These are phyloP conservation scores for Strix uralensis DNA, from an alignment of 2,113 vertebrate genomes.

Conservation along the genomic window DNA sequence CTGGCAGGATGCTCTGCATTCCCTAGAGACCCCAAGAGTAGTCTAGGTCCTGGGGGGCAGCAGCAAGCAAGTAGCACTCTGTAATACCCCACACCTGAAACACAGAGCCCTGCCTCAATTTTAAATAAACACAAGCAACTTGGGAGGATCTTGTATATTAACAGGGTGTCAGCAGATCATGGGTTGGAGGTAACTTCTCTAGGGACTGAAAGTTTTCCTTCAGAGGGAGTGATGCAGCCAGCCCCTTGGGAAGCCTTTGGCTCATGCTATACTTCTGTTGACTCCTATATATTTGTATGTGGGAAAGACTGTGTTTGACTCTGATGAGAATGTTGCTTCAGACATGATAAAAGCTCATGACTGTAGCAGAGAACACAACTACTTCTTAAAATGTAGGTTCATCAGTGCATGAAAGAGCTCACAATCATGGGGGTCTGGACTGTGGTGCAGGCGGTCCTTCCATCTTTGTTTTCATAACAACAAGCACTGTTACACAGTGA, in stretches of 20 bases:
- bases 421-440: accelerated
- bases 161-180: not conserved
- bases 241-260: not conserved
- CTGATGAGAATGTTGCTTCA: not conserved
- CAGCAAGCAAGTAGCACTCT: not conserved
- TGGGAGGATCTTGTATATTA: not conserved
- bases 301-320: not conserved
- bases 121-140: not conserved
- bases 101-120: not conserved
- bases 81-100: not conserved
- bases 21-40: not conserved
- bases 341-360: not conserved
- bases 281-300: not conserved
- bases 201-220: not conserved
- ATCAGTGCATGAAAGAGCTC: not conserved
- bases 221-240: not conserved
- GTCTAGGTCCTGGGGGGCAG: not conserved
- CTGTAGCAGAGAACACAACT: not conserved
- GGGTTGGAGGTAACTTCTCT: not conserved
- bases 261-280: not conserved
- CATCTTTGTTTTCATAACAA: not conserved
- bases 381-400: not conserved
- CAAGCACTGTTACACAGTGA: not conserved
- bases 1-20: not conserved
- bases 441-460: not conserved